These are phyloP conservation scores for Anthonomus grandis DNA, from an alignment of 1,140 invertebrate genomes.

Conservation along the genomic window DNA sequence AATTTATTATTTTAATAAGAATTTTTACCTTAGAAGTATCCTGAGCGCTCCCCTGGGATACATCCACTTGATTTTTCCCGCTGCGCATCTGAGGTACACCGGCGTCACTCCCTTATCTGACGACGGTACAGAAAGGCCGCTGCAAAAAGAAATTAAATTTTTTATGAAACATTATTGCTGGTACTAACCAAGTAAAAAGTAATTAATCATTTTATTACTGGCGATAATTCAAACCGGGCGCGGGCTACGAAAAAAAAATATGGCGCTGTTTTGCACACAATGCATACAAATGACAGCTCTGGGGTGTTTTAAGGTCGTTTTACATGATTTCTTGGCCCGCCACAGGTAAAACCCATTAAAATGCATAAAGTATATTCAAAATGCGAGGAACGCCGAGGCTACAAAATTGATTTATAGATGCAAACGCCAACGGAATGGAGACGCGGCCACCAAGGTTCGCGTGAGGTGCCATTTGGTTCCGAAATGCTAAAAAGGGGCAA, in stretches of 20 bases:
- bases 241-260: too few species aligned
- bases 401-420: background rate
- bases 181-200: too few species aligned
- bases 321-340: background rate
- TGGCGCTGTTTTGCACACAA: background rate
- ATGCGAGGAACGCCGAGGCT: background rate
- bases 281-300: background rate
- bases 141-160: constrained; percentile 50
- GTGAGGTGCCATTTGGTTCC: too few species aligned
- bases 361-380: background rate
- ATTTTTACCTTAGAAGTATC: constrained; percentile 61
- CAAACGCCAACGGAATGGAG: background rate
- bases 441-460: too few species aligned
- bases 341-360: background rate
- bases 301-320: background rate
- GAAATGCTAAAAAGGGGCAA: too few species aligned
- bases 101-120: constrained; percentile 65
- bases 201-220: too few species aligned
- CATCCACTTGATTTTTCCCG: constrained; percentile 67
- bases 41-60: constrained; percentile 72
- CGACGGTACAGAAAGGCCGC: constrained; percentile 52
- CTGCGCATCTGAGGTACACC: constrained; percentile 71
- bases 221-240: too few species aligned
- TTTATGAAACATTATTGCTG: too few species aligned
- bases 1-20: background rate